Base-by-base conservation (phyloP, 1,140 invertebrate species). In the Brachionus koreanus region DNA sequence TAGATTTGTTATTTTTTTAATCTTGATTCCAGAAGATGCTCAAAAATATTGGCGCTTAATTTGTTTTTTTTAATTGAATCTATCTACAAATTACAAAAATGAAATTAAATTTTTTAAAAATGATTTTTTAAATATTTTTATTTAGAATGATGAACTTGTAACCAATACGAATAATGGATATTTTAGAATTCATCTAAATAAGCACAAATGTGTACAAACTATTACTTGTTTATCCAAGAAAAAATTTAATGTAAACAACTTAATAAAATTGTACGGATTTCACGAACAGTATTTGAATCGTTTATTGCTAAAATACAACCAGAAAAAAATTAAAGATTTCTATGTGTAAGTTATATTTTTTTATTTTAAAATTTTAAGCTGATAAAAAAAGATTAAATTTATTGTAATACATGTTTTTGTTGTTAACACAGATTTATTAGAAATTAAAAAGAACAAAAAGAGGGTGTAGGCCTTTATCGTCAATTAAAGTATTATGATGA, bases 231-330 rank as follows among this genome's bases (percentile, higher is more conserved):
- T 88, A 7, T 85, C 86, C n/a, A 87, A 85, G 84, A 83, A 86
- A 82, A 87, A 88, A 84, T 84, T 87, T 13, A 81, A 86, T 10
- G 83, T 74, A 65, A 85, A 83, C 61, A 89, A 88, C 81, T 83
- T 88, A 6, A 84, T 88, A 5, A 86, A 86, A 82, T 84, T 89
- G 82, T 89, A 86, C 84, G 87, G 87, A 23, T 75, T 88, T 7
- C 88, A 88, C 84, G 86, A 88, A 57, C 83, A 86, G 75, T 86
- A 84, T 61, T 83, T 89, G 57, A 89, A 89, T 84, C 88, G 88
- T 79, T 52, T 88, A 49, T 65, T 86, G 35, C 84, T 85, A 7
- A 82, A 88, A 39, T 88, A 84, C 83, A 84, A 87, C 61, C 87
- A 88, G 82, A 85, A 85, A 13, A 85, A 88, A n/a, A 86, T 89